Evolutionary conservation across 2,113 vertebrate genomes (phyloP).

Genomic region (Puntigrus tetrazona): DNA sequence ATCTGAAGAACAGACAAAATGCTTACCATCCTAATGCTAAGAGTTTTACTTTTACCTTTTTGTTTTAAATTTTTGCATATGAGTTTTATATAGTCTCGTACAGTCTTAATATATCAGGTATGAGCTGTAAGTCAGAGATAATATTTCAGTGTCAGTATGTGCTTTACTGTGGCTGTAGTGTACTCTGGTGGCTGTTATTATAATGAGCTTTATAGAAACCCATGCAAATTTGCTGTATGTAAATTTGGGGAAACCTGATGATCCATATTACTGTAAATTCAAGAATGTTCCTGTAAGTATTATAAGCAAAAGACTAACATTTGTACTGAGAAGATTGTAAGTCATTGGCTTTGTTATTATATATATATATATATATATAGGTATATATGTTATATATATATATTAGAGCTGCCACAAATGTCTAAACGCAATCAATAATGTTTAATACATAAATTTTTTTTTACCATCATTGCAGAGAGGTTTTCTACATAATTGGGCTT

Average conservation of each 20-base stretch:
- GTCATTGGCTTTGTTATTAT: too few species aligned
- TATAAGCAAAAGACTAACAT: neutral
- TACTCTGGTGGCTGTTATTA: neutral
- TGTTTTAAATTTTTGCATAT: neutral
- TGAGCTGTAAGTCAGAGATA: neutral
- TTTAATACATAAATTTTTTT: too few species aligned
- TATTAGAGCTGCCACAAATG: too few species aligned
- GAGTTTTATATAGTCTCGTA: neutral
- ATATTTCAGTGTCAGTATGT: neutral
- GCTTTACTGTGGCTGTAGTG: neutral
- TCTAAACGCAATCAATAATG: too few species aligned
- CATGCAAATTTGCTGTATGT: too few species aligned
- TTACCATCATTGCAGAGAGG: too few species aligned
- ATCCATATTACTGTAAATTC: too few species aligned
- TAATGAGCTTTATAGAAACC: too few species aligned
- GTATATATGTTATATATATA: too few species aligned
- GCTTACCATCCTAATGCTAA: neutral
- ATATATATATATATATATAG: too few species aligned
- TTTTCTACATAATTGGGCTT: too few species aligned
- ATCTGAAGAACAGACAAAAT: constrained; percentile 57
- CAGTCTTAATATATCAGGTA: neutral
- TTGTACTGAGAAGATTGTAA: neutral
- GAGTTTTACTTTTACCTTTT: neutral
- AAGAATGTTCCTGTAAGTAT: neutral
- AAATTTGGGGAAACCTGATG: too few species aligned